These are phyloP conservation scores for Riparia riparia DNA, from an alignment of 2,113 vertebrate species.

Conservation along the genomic window DNA sequence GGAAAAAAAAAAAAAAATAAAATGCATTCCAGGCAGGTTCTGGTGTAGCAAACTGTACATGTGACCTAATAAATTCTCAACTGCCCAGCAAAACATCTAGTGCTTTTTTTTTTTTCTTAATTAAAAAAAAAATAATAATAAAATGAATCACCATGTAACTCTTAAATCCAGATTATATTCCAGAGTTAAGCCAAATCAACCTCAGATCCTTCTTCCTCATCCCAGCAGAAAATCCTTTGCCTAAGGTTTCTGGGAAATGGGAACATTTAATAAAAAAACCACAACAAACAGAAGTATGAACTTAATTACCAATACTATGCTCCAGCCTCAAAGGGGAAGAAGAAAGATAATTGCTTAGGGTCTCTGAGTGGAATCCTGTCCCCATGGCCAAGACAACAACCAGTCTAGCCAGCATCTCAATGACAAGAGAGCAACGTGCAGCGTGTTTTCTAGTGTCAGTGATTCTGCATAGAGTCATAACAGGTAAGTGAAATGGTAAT, in stretches of 20 bases:
- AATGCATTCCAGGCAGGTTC: not conserved
- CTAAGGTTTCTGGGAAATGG: conserved; percentile 51
- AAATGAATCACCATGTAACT: not conserved
- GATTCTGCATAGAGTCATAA: conserved; percentile 60
- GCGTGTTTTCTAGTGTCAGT: conserved; percentile 23
- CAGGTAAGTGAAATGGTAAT: conserved; percentile 66
- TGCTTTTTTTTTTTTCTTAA: no score
- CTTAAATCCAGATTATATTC: conserved; percentile 6
- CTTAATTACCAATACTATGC: conserved; percentile 67
- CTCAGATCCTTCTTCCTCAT: not conserved
- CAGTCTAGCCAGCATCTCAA: conserved; percentile 69
- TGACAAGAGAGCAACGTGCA: conserved; percentile 47
- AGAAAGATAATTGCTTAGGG: conserved; percentile 69
- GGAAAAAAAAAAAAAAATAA: conserved; percentile 20
- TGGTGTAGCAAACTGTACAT: not conserved
- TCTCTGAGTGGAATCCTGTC: conserved; percentile 63
- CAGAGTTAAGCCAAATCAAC: not conserved
- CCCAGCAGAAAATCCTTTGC: not conserved
- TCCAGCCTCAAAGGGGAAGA: conserved; percentile 9
- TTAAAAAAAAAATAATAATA: not conserved
- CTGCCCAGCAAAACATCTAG: not conserved
- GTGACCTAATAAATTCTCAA: not conserved
- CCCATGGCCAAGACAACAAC: conserved; percentile 59
- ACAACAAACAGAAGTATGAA: conserved; percentile 66
- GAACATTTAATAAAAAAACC: not conserved